These are phyloP conservation scores for Pollenia amentaria DNA, from an alignment of 2,888 invertebrate species.

Conservation along the genomic window DNA sequence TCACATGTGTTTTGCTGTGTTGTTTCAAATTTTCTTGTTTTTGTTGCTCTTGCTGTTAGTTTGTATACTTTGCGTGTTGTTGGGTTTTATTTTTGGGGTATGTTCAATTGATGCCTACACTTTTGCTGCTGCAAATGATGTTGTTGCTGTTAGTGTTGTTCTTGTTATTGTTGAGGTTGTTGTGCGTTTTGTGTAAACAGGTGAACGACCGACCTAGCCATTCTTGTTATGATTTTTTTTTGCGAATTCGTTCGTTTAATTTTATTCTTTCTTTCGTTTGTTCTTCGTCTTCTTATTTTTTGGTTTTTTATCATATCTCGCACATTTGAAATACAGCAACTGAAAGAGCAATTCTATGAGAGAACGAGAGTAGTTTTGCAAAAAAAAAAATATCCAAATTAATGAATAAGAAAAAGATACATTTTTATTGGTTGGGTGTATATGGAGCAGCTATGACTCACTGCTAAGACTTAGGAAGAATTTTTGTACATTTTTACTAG, in stretches of 20 bases:
- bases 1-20: slow-evolving; percentile 59
- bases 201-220: slow-evolving; percentile 85
- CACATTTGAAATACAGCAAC: not conserved
- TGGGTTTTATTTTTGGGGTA: slow-evolving; percentile 66
- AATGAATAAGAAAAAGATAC: not conserved
- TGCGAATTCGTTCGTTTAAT: slow-evolving; percentile 61
- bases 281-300: slow-evolving; percentile 23
- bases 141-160: slow-evolving; percentile 1
- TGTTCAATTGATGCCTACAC: slow-evolving; percentile 65
- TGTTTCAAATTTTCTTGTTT: not conserved
- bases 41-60: slow-evolving; percentile 29
- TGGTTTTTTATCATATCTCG: not conserved
- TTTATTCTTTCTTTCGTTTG: slow-evolving; percentile 47
- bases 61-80: slow-evolving; percentile 46
- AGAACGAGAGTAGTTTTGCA: not conserved
- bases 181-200: slow-evolving; percentile 75
- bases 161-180: slow-evolving; percentile 65
- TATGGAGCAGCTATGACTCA: slow-evolving; percentile 37
- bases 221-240: slow-evolving; percentile 76
- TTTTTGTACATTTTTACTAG: not conserved
- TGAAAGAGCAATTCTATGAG: slow-evolving; percentile 57
- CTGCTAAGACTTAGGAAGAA: slow-evolving; percentile 12
- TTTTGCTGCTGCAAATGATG: slow-evolving; percentile 6
- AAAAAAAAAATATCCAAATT: not conserved
- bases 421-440: slow-evolving; percentile 2